Percentiles rank a stretch among this genome's conserved stretches.
phyloP scores from a whole-genome alignment of 2,113 vertebrate species.

The Vimba vimba region DNA sequence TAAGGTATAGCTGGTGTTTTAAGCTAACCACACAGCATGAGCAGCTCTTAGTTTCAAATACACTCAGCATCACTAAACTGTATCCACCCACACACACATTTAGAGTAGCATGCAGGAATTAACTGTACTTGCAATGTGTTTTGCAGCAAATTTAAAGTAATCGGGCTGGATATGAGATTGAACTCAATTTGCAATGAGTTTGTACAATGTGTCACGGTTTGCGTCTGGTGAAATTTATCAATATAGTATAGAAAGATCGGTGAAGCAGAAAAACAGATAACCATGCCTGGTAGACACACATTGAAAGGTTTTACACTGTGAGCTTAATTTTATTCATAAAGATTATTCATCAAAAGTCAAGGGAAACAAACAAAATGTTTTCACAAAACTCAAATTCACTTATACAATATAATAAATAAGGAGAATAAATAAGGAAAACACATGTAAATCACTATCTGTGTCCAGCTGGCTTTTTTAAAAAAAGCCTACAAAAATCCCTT shows the following conservation, averaged over 20 bases:
- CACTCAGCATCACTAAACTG: neutral
- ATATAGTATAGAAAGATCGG: neutral
- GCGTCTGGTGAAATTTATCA: neutral
- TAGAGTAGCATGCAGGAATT: conserved; percentile 8
- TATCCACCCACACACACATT: conserved; percentile 39
- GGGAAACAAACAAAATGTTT: neutral
- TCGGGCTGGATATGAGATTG: neutral
- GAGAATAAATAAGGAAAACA: conserved; percentile 63
- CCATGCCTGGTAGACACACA: neutral
- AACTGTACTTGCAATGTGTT: conserved; percentile 12
- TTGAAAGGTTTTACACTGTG: neutral
- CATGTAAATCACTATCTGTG: conserved; percentile 36
- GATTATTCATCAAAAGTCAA: neutral
- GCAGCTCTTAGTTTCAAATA: conserved; percentile 34
- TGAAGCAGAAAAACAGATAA: neutral
- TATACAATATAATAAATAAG: conserved; percentile 40
- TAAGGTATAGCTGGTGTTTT: conserved; percentile 48
- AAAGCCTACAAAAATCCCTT: neutral
- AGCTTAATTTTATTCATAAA: conserved; percentile 7
- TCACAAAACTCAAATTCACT: neutral
- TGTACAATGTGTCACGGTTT: neutral
- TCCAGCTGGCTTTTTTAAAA: neutral
- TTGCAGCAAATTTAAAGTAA: conserved; percentile 19
- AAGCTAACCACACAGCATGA: conserved; percentile 41
- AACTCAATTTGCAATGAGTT: neutral